phyloP scores from a whole-genome alignment of 2,113 vertebrate genomes.

The Rhea pennata region DNA sequence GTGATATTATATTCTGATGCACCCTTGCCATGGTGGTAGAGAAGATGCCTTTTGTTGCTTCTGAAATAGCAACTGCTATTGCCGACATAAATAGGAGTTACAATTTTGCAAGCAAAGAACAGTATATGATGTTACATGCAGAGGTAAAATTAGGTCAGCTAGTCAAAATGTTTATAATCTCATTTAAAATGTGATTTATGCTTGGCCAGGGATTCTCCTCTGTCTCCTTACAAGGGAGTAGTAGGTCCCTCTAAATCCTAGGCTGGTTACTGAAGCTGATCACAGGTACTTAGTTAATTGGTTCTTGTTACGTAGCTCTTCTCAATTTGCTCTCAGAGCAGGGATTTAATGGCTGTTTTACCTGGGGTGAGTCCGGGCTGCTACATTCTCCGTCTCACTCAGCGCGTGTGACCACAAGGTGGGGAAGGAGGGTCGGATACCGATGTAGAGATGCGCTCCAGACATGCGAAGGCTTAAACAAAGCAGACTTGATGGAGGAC shows the following conservation, averaged over 20 bases:
- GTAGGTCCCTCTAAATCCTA: not conserved
- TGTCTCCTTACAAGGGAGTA: not conserved
- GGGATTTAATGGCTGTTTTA: not conserved
- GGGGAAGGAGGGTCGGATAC: not conserved
- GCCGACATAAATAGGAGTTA: not conserved
- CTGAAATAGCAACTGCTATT: not conserved
- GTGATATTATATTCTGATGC: not conserved
- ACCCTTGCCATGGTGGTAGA: not conserved
- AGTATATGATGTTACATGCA: not conserved
- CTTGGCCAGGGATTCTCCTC: not conserved
- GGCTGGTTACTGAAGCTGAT: not conserved
- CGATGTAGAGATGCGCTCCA: not conserved
- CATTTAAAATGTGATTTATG: not conserved
- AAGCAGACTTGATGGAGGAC: not conserved
- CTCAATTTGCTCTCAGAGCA: not conserved
- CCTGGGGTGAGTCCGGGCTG: not conserved
- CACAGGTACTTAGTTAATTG: not conserved
- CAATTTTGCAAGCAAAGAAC: not conserved
- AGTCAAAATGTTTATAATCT: conserved; percentile 3
- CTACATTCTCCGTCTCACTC: not conserved
- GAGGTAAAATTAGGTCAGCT: conserved; percentile 7
- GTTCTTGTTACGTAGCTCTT: not conserved
- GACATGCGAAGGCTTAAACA: not conserved
- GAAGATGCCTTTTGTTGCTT: not conserved
- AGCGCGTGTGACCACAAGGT: not conserved